These are phyloP conservation scores for Alosa sapidissima DNA, from an alignment of 2,797 vertebrate species.

Conservation along the genomic window DNA sequence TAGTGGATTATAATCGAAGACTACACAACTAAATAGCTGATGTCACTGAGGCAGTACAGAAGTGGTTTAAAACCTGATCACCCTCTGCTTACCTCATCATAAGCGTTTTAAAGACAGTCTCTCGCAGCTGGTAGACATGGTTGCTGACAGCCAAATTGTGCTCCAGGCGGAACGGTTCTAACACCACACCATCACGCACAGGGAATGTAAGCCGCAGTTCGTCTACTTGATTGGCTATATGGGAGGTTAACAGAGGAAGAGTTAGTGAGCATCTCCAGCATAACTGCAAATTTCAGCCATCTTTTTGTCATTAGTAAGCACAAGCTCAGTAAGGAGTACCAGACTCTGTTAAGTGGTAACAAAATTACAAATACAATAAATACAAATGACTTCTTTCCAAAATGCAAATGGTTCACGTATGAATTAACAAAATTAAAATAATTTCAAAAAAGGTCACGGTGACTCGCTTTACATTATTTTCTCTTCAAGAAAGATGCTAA, in stretches of 20 bases:
- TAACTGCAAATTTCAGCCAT: not conserved
- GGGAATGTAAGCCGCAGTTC: constrained; percentile 91
- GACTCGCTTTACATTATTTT: too few relatives aligned
- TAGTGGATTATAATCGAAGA: not conserved
- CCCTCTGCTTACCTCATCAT: constrained; percentile 79
- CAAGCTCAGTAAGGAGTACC: not conserved
- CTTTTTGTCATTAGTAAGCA: too few relatives aligned
- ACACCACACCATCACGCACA: constrained; percentile 86
- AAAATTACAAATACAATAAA: not conserved
- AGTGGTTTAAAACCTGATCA: not conserved
- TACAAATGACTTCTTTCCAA: not conserved
- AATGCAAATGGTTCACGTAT: too few relatives aligned
- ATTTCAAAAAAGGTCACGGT: too few relatives aligned
- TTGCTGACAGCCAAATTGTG: constrained; percentile 95
- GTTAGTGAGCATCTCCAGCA: not conserved
- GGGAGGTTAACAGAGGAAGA: not conserved
- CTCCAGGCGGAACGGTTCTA: constrained; percentile 92
- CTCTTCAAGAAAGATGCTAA: too few relatives aligned
- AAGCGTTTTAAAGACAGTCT: constrained; percentile 90
- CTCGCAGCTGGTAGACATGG: constrained; percentile 91
- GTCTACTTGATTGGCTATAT: constrained; percentile 79
- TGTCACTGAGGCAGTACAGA: not conserved
- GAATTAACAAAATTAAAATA: too few relatives aligned
- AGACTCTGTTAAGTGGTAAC: not conserved
- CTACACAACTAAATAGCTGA: not conserved